Conservation (phyloP, 2,888 invertebrate genomes). For the Chymomyza procnemis region DNA sequence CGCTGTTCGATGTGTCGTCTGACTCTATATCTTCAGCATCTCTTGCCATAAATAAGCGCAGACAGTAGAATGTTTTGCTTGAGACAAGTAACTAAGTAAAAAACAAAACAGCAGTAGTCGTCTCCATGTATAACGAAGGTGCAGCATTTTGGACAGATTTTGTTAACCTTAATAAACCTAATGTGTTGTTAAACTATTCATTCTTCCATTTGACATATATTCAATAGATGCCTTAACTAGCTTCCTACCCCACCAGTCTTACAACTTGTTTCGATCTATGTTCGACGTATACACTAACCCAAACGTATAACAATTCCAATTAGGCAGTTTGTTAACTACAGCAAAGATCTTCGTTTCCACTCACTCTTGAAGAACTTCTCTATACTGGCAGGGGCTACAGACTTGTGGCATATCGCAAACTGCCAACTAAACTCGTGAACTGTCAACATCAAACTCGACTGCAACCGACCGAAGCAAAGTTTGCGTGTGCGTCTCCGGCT, state of each 20-base stretch:
- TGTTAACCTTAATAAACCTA: background rate
- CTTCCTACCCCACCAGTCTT: background rate
- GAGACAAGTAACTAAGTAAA: constrained; percentile 54
- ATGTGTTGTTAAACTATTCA: background rate
- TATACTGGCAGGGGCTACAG: background rate
- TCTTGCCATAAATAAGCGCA: constrained; percentile 74
- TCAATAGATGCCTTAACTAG: background rate
- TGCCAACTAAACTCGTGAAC: constrained; percentile 61
- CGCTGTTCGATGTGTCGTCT: constrained; percentile 55
- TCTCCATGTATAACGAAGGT: background rate
- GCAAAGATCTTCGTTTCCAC: background rate
- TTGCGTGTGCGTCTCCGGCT: constrained; percentile 67
- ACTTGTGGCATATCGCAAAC: constrained; percentile 45
- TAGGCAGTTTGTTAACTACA: constrained; percentile 45
- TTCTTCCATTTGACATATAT: background rate
- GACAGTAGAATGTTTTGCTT: constrained; percentile 67
- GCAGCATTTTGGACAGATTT: background rate
- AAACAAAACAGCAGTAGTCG: constrained; percentile 20
- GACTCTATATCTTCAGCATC: constrained; percentile 76
- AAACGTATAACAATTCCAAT: constrained; percentile 44
- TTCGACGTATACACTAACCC: background rate
- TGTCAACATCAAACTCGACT: constrained; percentile 53
- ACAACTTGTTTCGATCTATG: background rate
- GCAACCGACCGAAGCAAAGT: constrained; percentile 11
- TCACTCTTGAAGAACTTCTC: background rate